A percentile compares a stretch with the other conserved stretches of the same genome.
These are phyloP conservation scores for Empidonax traillii DNA, from an alignment of 2,113 vertebrate species.

Conservation along the genomic window DNA sequence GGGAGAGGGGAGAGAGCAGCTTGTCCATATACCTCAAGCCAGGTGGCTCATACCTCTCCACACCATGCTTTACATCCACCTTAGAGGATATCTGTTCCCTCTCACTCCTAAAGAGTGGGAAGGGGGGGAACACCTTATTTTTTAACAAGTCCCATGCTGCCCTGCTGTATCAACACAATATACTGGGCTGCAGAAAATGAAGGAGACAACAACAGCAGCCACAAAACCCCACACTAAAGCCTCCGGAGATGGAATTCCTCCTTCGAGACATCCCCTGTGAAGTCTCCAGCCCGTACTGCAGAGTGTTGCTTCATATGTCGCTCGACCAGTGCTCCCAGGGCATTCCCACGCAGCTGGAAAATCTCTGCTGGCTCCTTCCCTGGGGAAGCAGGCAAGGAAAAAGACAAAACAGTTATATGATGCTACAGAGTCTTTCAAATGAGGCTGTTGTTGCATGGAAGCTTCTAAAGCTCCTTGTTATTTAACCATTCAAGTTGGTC, in stretches of 20 bases:
- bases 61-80: neutral
- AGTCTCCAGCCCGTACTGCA: neutral
- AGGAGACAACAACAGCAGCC: neutral
- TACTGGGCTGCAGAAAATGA: neutral
- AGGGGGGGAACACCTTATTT: neutral
- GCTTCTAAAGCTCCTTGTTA: neutral
- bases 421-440: neutral
- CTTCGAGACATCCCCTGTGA: neutral
- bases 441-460: neutral
- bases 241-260: neutral
- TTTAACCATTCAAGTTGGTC: neutral
- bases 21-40: neutral
- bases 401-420: neutral
- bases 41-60: neutral
- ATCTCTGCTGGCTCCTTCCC: neutral
- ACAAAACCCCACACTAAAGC: neutral
- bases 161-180: neutral
- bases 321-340: neutral
- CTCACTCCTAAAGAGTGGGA: neutral
- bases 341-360: neutral
- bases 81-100: neutral
- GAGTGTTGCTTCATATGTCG: neutral
- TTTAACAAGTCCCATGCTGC: neutral
- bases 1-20: neutral
- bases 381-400: neutral